Evolutionary conservation across 2,888 invertebrate species (phyloP), one percentile per base, ranked within the genome.

Genomic region (Agriopis marginaria): DNA sequence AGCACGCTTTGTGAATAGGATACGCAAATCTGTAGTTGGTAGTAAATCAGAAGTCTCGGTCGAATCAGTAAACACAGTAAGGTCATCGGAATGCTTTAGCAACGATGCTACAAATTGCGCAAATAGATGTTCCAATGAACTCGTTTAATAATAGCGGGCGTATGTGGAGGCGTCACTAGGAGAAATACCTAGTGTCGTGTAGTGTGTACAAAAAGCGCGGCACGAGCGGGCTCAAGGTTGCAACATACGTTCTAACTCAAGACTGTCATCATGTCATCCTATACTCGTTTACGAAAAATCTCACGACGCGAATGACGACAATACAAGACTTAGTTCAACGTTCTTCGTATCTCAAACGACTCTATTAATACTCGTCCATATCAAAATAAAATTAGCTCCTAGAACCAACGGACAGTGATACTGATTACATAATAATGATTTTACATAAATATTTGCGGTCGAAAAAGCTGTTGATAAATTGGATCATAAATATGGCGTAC

Each of bases 41-140:
- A 32, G 45, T 63, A 72, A 69, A 70, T 68, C 69, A 67, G 67
- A 68, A 14, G 53, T 62, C 63, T 75, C 62, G 63, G 66, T 71
- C 62, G 68, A 73, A 74, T 73, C 75, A 83, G 85, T 85, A 75
- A 75, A 75, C 83, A 84, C 76, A 81, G 89, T 87, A 89, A 92
- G 91, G 91, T 92, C 91, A 89, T 88, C 88, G 84, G 86, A 89
- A 91, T 90, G 87, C 85, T 88, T 86, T 87, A 86, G 89, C 86
- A 84, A 88, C 86, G 88, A 89, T 89, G 89, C 85, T 91, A 89
- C 88, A 88, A 91, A 93, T 94, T 93, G 92, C 93, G 91, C 91
- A 92, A 94, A 93, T 93, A 93, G 93, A 93, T 91, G 92, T 92
- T 93, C 93, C 93, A 93, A 92, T 93, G 93, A 93, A 93, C 93